phyloP scores from a whole-genome alignment of 2,113 vertebrate species.

The Sorex araneus region DNA sequence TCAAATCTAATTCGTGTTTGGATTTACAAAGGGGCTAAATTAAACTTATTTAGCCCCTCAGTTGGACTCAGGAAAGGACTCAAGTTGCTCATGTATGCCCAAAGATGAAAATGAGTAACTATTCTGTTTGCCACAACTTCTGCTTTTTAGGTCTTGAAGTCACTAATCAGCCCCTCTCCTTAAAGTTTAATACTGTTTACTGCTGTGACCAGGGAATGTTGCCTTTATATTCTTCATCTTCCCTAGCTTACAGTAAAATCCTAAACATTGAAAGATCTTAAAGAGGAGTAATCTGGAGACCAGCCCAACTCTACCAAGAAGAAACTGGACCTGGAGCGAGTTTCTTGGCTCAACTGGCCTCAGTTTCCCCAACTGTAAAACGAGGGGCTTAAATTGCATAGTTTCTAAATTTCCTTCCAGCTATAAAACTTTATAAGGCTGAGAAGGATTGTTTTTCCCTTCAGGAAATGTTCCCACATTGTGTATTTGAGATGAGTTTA shows the following conservation, averaged over 20 bases:
- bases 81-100: neutral
- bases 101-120: neutral
- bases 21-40: neutral
- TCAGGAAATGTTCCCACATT: constrained; percentile 69
- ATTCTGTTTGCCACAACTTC: neutral
- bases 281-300: neutral
- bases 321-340: neutral
- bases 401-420: constrained; percentile 53
- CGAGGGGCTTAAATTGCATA: neutral
- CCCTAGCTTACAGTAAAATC: neutral
- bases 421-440: constrained; percentile 69
- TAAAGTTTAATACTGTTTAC: neutral
- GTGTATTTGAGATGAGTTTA: constrained; percentile 75
- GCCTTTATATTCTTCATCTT: neutral
- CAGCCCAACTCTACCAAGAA: neutral
- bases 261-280: neutral
- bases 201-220: neutral
- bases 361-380: constrained; percentile 61
- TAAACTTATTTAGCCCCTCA: neutral
- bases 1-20: neutral
- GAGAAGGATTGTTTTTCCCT: constrained; percentile 52
- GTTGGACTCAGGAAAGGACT: neutral
- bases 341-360: constrained; percentile 24
- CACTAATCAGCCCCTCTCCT: neutral
- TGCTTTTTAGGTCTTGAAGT: neutral